phyloP scores from a whole-genome alignment of 1,140 invertebrate genomes.

The Latrodectus geometricus region DNA sequence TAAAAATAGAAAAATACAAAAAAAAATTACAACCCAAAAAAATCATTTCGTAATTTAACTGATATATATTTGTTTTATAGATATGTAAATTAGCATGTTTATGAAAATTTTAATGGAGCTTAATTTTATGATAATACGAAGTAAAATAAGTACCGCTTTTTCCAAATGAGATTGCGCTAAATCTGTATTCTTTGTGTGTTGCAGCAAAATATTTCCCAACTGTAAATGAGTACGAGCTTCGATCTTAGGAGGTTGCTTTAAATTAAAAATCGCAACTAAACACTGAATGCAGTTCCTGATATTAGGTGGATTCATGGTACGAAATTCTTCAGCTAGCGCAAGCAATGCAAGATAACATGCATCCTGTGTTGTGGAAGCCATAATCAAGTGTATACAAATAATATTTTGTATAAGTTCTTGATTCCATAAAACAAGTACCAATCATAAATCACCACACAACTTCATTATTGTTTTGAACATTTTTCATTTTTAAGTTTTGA shows the following conservation, averaged over 20 bases:
- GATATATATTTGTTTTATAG: too few relatives aligned
- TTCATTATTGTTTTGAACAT: constrained; percentile 43
- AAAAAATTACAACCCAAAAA: too few relatives aligned
- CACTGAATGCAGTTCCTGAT: constrained; percentile 97
- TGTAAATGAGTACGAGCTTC: constrained; percentile 96
- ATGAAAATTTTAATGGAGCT: too few relatives aligned
- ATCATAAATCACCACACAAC: not conserved
- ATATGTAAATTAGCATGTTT: too few relatives aligned
- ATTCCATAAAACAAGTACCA: constrained; percentile 11
- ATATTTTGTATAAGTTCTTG: not conserved
- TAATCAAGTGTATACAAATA: constrained; percentile 19
- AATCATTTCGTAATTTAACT: too few relatives aligned
- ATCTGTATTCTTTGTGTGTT: constrained; percentile 94
- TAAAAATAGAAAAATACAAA: too few relatives aligned
- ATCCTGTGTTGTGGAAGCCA: constrained; percentile 45
- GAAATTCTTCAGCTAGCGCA: constrained; percentile 95
- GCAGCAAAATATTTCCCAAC: constrained; percentile 91
- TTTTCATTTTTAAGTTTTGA: constrained; percentile 5
- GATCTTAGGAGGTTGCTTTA: constrained; percentile 90
- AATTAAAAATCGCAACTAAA: constrained; percentile 94
- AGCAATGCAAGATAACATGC: constrained; percentile 86
- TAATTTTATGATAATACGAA: too few relatives aligned
- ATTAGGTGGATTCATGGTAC: constrained; percentile 93
- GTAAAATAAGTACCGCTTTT: constrained; percentile 80
- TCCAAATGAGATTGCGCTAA: constrained; percentile 93